A percentile compares a stretch with the other conserved stretches of the same genome.
phyloP scores from a whole-genome alignment of 1,140 invertebrate genomes.

The Ips typographus region DNA sequence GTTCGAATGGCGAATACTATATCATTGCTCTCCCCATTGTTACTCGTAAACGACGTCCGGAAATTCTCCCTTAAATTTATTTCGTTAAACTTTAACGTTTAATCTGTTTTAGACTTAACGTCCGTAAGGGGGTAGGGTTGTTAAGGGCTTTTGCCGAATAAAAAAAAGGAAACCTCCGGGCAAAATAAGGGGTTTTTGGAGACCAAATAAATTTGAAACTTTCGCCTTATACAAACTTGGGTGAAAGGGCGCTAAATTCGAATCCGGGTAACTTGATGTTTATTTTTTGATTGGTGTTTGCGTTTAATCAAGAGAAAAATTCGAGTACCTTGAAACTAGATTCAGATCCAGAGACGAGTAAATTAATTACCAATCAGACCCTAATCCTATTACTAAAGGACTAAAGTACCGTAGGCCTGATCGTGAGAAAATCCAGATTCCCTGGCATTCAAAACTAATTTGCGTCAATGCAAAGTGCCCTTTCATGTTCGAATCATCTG shows the following conservation, averaged over 20 bases:
- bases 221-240: constrained; percentile 11
- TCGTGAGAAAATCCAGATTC: constrained; percentile 19
- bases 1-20: constrained; percentile 46
- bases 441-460: constrained; percentile 16
- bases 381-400: constrained; percentile 20
- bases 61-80: constrained; percentile 30
- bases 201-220: constrained; percentile 28
- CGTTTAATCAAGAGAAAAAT: constrained; percentile 1
- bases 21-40: constrained; percentile 42
- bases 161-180: constrained; percentile 14
- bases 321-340: not conserved
- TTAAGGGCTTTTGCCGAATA: constrained; percentile 19
- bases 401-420: constrained; percentile 13
- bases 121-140: not conserved
- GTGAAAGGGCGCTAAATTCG: not conserved
- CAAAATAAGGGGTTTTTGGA: constrained; percentile 16
- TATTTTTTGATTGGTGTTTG: not conserved
- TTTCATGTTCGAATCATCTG: constrained; percentile 19
- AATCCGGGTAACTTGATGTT: not conserved
- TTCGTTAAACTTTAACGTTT: constrained; percentile 33
- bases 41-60: constrained; percentile 38
- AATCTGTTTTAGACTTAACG: constrained; percentile 25
- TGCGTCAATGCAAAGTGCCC: constrained; percentile 19
- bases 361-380: constrained; percentile 18
- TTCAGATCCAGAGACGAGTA: not conserved